These are phyloP conservation scores for Brotogeris chrysoptera DNA, from an alignment of 2,797 vertebrate genomes.

Conservation along the genomic window DNA sequence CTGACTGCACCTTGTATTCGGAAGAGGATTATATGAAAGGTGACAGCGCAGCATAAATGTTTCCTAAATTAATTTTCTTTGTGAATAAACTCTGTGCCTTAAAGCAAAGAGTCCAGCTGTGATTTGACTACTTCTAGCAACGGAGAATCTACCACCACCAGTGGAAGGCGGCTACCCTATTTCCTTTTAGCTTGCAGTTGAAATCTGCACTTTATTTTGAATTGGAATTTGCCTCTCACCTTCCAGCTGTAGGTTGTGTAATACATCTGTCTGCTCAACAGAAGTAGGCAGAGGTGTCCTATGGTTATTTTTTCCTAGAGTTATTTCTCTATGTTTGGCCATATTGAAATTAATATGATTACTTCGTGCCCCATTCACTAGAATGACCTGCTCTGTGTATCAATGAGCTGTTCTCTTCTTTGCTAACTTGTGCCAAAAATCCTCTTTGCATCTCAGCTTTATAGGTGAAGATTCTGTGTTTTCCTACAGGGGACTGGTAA, in stretches of 20 bases:
- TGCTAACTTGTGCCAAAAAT: neutral
- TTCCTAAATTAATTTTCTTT: neutral
- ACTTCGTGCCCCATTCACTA: neutral
- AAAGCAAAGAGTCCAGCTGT: neutral
- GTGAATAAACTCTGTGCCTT: neutral
- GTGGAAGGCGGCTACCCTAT: neutral
- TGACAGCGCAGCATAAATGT: constrained; percentile 6
- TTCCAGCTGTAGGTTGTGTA: neutral
- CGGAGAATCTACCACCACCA: neutral
- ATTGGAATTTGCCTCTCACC: neutral
- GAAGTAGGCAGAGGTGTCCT: neutral
- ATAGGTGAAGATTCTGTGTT: neutral
- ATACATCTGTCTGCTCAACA: neutral
- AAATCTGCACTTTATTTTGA: neutral
- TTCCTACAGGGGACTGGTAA: neutral
- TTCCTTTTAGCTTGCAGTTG: neutral
- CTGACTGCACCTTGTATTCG: neutral
- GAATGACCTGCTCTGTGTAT: neutral
- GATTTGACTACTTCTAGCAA: neutral
- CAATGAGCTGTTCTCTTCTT: neutral
- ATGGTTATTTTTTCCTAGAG: neutral
- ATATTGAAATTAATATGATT: neutral
- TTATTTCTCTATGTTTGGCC: neutral
- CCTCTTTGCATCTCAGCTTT: neutral
- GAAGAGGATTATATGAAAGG: neutral